Evolutionary conservation across 1,140 invertebrate species (phyloP), one percentile per base, ranked within the genome.

Genomic region (Eubasilissa regina): DNA sequence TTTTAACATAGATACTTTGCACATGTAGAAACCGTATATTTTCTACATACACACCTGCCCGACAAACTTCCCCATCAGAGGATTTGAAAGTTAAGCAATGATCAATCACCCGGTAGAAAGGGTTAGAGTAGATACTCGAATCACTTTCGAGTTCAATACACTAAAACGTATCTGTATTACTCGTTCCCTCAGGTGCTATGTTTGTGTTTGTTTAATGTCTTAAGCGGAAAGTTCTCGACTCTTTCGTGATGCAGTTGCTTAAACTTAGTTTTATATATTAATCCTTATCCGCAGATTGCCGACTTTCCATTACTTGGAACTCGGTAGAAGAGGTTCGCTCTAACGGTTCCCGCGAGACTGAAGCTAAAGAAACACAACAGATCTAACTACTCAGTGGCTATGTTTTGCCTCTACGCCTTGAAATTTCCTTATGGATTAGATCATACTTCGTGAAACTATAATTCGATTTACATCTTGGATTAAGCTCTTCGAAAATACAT

Each of bases 41-140:
- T 64, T 25, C 60, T n/a, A n/a, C n/a, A n/a, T n/a, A 64, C 35
- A 43, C 60, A 64, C 60, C 60, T 64, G 60, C 35, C 15, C 13
- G 12, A 21, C 35, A 64, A 64, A 64, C 35, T 25, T 35, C 25
- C 25, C 6, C 25, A 35, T 35, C 25, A 35, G 25, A 35, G 25
- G 25, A 6, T 35, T 35, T 35, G 6, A 35, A 6, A 35, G 25
- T 6, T 35, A 35, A 35, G 25, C 25, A 1, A 35, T 35, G 25
- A 3, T 35, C 6, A 35, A 35, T 35, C 25, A 6, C 25, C 25
- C 25, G 25, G 25, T 35, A 13, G 48, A 51, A 12, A 12, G 11
- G 11, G 48, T 8, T 51, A 51, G 48, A 51, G n/a, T 6, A 6
- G 25, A 35, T 35, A 35, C 25, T 35, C 25, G 25, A 35, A 35